phyloP scores from a whole-genome alignment of 2,888 invertebrate species.

The Yponomeuta plumbellus region DNA sequence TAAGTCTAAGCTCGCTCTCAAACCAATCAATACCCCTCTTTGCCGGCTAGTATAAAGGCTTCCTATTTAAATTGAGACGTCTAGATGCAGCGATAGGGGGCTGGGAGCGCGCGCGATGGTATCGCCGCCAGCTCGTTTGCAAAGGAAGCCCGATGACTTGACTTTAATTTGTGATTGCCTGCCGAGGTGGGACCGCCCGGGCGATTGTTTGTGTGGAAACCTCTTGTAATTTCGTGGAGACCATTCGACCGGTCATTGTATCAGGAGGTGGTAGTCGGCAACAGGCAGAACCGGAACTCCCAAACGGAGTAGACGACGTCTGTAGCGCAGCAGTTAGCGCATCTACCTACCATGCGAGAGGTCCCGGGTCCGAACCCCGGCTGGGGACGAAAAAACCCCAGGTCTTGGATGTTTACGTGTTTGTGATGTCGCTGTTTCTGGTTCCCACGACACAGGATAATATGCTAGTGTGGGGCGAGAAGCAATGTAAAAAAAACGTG shows the following conservation, averaged over 20 bases:
- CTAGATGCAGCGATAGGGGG: slow-evolving; percentile 55
- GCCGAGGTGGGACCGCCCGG: not conserved
- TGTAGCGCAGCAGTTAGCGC: too few species aligned
- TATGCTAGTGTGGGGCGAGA: too few species aligned
- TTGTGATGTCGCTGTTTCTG: too few species aligned
- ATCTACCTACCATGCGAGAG: too few species aligned
- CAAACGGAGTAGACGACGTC: too few species aligned
- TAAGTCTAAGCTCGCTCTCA: not conserved
- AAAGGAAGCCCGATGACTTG: slow-evolving; percentile 10
- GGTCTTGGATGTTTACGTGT: too few species aligned
- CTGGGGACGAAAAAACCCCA: too few species aligned
- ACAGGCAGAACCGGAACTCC: too few species aligned
- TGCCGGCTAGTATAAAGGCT: not conserved
- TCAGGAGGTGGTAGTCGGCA: too few species aligned
- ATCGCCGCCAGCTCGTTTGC: slow-evolving; percentile 34
- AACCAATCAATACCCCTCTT: not conserved
- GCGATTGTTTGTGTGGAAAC: not conserved
- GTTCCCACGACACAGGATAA: too few species aligned
- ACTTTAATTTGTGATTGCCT: slow-evolving; percentile 13
- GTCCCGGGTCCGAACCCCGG: too few species aligned
- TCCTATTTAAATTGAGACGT: slow-evolving; percentile 67
- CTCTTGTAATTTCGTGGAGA: not conserved
- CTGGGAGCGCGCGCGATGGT: slow-evolving; percentile 49
- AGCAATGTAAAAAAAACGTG: too few species aligned
- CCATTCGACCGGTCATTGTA: not conserved